Percentiles rank a stretch among this genome's conserved stretches.
Evolutionary conservation across 2,113 vertebrate species (phyloP).

Genomic region (Chaetops frenatus): DNA sequence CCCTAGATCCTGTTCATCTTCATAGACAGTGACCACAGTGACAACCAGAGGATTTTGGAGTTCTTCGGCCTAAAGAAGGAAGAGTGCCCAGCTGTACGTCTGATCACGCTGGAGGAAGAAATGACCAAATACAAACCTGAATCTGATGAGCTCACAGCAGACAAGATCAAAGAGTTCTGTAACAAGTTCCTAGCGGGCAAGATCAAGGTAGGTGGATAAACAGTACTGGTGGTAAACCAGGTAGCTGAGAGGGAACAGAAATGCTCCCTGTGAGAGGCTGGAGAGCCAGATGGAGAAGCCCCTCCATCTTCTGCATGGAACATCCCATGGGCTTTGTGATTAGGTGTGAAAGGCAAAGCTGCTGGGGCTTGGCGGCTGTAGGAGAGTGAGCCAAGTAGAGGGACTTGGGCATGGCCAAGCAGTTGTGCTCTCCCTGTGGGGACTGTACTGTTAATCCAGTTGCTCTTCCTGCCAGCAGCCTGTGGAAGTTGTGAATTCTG

Average conservation of each 20-base stretch:
- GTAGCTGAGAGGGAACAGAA: neutral
- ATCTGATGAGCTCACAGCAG: constrained; percentile 78
- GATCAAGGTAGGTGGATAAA: constrained; percentile 80
- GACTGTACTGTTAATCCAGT: neutral
- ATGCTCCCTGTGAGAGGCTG: neutral
- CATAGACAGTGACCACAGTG: constrained; percentile 91
- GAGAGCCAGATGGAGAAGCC: neutral
- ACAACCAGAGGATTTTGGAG: constrained; percentile 97
- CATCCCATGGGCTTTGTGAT: neutral
- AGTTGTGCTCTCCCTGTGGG: neutral
- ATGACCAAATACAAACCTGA: constrained; percentile 98
- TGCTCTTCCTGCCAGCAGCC: neutral
- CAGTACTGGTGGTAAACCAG: neutral
- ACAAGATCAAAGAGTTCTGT: constrained; percentile 87
- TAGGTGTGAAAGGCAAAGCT: neutral
- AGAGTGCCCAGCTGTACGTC: constrained; percentile 91
- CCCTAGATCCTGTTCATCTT: constrained; percentile 97
- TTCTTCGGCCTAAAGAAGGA: constrained; percentile 98
- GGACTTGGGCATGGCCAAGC: neutral
- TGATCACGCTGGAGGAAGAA: constrained; percentile 97
- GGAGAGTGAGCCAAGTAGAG: neutral
- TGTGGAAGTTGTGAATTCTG: neutral
- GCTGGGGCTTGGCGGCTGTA: neutral
- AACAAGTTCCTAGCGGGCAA: constrained; percentile 86
- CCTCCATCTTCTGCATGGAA: neutral